Conservation (phyloP, 2,113 vertebrate species). For the Sclerurus mexicanus region DNA sequence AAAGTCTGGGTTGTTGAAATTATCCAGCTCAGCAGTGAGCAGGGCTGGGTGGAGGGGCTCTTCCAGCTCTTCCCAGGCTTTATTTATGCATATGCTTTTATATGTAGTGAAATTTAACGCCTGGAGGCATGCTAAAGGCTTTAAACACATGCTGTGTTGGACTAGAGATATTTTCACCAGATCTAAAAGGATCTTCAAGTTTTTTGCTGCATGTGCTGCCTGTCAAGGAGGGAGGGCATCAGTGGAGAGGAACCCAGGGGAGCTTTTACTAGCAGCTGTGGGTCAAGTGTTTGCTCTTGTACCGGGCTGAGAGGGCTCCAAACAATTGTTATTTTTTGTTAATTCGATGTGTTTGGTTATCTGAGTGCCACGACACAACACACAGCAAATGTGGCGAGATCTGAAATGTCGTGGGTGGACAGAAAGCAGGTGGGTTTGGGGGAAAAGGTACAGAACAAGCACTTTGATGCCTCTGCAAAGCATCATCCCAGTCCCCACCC, state of each 20-base stretch:
- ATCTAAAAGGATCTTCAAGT: background rate
- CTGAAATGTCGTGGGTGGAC: accelerated
- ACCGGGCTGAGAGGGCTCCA: background rate
- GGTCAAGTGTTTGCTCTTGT: background rate
- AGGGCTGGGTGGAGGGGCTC: background rate
- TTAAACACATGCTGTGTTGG: background rate
- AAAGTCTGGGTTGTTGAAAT: background rate
- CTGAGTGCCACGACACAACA: background rate
- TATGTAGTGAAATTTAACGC: background rate
- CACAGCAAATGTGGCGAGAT: accelerated
- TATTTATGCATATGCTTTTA: background rate
- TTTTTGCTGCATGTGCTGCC: background rate
- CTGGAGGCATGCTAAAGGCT: background rate
- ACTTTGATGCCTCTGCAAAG: background rate
- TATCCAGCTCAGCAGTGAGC: background rate
- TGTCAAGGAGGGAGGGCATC: background rate
- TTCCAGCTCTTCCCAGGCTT: background rate
- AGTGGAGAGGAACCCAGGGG: accelerated
- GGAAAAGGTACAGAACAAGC: background rate
- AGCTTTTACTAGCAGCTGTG: background rate
- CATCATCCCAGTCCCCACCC: background rate
- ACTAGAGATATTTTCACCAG: background rate
- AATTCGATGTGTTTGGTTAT: background rate
- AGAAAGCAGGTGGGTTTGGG: background rate
- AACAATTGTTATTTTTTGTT: accelerated